phyloP scores from a whole-genome alignment of 2,797 vertebrate genomes.

The Furcifer pardalis region DNA sequence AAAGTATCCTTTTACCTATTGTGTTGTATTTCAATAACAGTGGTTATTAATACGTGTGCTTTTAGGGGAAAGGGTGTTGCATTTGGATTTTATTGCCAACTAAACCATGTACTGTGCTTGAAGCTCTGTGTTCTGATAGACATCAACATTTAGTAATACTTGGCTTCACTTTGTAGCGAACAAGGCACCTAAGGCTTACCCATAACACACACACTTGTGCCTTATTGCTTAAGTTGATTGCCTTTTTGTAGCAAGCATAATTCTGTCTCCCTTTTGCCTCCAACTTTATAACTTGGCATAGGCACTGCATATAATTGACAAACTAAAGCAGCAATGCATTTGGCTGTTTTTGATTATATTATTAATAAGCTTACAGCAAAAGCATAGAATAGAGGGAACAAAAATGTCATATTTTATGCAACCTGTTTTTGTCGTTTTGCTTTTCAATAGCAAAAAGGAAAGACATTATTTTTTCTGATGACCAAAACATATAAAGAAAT shows the following conservation, averaged over 20 bases:
- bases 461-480: background rate
- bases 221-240: background rate
- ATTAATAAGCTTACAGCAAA: constrained; percentile 39
- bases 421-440: background rate
- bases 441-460: background rate
- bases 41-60: constrained; percentile 17
- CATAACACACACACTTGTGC: background rate
- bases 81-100: constrained; percentile 14
- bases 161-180: constrained; percentile 32
- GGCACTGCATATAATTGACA: constrained; percentile 38
- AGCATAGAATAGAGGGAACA: background rate
- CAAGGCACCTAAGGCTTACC: constrained; percentile 31
- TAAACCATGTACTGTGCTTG: constrained; percentile 8
- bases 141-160: constrained; percentile 1
- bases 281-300: constrained; percentile 44
- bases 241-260: constrained; percentile 7
- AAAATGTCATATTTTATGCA: constrained; percentile 2
- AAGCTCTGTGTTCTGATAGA: constrained; percentile 24
- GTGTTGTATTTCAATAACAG: background rate
- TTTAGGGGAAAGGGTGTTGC: constrained; percentile 4
- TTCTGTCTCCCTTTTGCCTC: constrained; percentile 34
- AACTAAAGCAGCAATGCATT: constrained; percentile 46
- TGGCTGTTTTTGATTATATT: constrained; percentile 46
- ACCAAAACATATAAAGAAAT: background rate
- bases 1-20: constrained; percentile 1